Evolutionary conservation across 2,888 invertebrate species (phyloP), one percentile per base, ranked within the genome.

Genomic region (Pharmacophagus antenor): DNA sequence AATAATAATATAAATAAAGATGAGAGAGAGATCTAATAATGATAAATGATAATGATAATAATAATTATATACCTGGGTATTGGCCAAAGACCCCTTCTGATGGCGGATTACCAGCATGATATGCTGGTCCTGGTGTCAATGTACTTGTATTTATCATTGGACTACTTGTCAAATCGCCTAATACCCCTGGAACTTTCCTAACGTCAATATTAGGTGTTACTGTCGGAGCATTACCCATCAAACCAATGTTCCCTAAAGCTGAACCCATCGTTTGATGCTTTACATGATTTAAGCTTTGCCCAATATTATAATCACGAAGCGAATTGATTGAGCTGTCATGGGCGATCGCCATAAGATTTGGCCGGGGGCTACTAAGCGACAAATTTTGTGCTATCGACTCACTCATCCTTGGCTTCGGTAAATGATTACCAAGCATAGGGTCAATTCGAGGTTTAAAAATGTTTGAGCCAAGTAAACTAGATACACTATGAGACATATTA

Each of bases 51-150:
- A n/a, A n/a, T n/a, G n/a, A n/a, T n/a, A n/a, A n/a, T n/a, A n/a
- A n/a, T n/a, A n/a, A n/a, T n/a, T n/a, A n/a, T n/a, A 71, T 76
- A 89, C 89, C 89, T 79, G 89, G 88, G 70, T 84, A 90, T 66
- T 88, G 88, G 42, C 80, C 79, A 58, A 84, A 88, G 8, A 79
- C 72, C 20, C 72, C 79, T 18, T 88, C 89, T 1, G 84, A 76
- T n/a, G 83, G 74, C 17, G 82, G 75, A 61, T 79, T 79, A 1
- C 73, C 65, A 2, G 70, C 65, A 2, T 82, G 80, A 56, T 82
- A 85, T 10, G 56, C 23, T 2, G 70, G 68, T 42, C 76, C 84
- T 2, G 70, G 71, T 2, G 81, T 70, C 62, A 80, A 70, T 0
- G 74, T 68, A 17, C 68, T 73, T 27, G 78, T 68, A n/a, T 44